Evolutionary conservation across 1,140 invertebrate genomes (phyloP).

Genomic region (Carposina sasakii): DNA sequence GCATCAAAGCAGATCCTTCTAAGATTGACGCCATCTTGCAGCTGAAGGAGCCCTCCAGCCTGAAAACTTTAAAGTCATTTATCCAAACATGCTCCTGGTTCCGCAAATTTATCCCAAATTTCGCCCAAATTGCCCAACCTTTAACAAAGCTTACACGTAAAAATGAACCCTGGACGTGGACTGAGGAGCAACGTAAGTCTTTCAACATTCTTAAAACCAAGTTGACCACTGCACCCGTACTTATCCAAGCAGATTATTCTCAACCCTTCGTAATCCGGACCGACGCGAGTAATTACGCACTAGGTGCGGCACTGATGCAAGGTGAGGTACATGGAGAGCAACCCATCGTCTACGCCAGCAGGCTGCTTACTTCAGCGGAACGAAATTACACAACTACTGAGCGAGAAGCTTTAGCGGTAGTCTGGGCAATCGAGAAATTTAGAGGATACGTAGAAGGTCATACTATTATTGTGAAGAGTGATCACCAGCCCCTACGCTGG

Average conservation of each 20-base stretch:
- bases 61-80: constrained; percentile 20
- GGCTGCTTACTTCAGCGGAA: too few species aligned
- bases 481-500: constrained; percentile 69
- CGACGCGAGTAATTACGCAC: too few species aligned
- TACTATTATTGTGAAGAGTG: constrained; percentile 19
- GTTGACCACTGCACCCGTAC: constrained; percentile 19
- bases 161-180: constrained; percentile 26
- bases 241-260: constrained; percentile 31
- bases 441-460: constrained; percentile 41
- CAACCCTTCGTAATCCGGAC: too few species aligned
- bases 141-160: constrained; percentile 41
- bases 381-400: constrained; percentile 51
- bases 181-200: constrained; percentile 1
- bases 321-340: too few species aligned
- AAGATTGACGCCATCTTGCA: constrained; percentile 41
- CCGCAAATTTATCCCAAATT: constrained; percentile 46
- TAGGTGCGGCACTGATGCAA: too few species aligned
- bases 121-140: constrained; percentile 38
- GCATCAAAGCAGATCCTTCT: constrained; percentile 32
- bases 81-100: constrained; percentile 39
- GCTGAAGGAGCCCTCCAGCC: constrained; percentile 27
- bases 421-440: constrained; percentile 60
- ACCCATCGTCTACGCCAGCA: too few species aligned
- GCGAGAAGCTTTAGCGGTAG: constrained; percentile 61
- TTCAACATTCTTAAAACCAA: constrained; percentile 8